Conservation (phyloP, 2,888 invertebrate species). For the Anoncus sp. region DNA sequence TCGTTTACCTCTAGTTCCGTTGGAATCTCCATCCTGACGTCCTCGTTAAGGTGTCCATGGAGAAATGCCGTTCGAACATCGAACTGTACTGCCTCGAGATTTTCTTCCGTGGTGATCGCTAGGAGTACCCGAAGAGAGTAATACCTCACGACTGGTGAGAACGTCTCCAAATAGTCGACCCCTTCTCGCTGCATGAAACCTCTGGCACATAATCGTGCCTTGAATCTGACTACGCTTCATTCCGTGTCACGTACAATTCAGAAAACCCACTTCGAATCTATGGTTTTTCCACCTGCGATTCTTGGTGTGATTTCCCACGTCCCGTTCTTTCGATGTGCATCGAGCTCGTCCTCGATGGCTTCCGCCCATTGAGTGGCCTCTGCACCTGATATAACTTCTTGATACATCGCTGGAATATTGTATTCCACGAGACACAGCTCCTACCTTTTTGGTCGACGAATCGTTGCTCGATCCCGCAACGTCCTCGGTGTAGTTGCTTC, state of each 20-base stretch:
- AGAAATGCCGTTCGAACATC: conserved; percentile 35
- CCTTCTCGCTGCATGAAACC: conserved; percentile 13
- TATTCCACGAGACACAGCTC: too few species aligned
- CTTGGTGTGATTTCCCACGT: too few species aligned
- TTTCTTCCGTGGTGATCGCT: not conserved
- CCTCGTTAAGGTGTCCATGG: conserved; percentile 19
- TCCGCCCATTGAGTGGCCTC: too few species aligned
- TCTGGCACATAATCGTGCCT: conserved; percentile 6
- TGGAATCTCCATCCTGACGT: conserved; percentile 11
- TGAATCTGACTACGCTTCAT: conserved; percentile 3
- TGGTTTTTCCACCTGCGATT: too few species aligned
- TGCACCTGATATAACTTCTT: too few species aligned
- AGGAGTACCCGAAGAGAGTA: conserved; percentile 3
- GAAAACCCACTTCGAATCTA: too few species aligned
- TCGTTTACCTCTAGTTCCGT: not conserved
- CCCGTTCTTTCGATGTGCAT: too few species aligned
- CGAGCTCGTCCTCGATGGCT: too few species aligned
- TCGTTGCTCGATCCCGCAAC: too few species aligned
- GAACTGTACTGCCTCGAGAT: conserved; percentile 14
- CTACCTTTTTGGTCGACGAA: too few species aligned
- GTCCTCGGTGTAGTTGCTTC: too few species aligned
- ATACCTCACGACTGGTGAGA: conserved; percentile 12
- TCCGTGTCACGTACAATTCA: not conserved
- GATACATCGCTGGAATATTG: too few species aligned
- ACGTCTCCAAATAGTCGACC: conserved; percentile 11